phyloP scores from a whole-genome alignment of 2,888 invertebrate species.

The Melanostoma mellinum region DNA sequence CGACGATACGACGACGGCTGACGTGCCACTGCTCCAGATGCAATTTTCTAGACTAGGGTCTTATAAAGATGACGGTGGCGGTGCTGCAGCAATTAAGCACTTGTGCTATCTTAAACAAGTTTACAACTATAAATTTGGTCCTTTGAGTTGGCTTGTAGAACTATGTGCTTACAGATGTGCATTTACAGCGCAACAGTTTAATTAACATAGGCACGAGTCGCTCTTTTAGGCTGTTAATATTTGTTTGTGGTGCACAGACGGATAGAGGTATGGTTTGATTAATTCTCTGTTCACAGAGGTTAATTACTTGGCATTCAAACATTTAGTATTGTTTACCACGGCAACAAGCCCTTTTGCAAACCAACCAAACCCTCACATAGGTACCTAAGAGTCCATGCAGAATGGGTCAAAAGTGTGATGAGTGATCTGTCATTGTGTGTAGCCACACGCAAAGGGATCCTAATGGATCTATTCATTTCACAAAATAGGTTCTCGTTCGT shows the following conservation, averaged over 20 bases:
- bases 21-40: constrained; percentile 69
- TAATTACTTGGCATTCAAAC: not conserved
- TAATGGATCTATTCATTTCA: constrained; percentile 72
- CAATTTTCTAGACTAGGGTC: constrained; percentile 68
- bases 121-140: constrained; percentile 45
- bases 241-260: not conserved
- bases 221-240: constrained; percentile 18
- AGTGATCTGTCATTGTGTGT: constrained; percentile 66
- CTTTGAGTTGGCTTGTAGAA: not conserved
- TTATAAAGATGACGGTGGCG: constrained; percentile 48
- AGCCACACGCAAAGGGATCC: constrained; percentile 63
- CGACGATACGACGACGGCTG: constrained; percentile 4
- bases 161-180: constrained; percentile 25
- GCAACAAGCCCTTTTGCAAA: not conserved
- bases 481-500: constrained; percentile 68
- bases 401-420: constrained; percentile 35
- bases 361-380: too few relatives aligned
- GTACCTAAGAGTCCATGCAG: too few relatives aligned
- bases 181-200: constrained; percentile 57
- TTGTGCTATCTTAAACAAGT: constrained; percentile 65
- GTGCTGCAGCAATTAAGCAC: constrained; percentile 57
- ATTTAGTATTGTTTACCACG: not conserved
- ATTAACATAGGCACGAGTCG: constrained; percentile 56
- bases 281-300: constrained; percentile 18
- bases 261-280: constrained; percentile 8